Evolutionary conservation across 2,797 vertebrate genomes (phyloP).

Genomic region (Prionace glauca): DNA sequence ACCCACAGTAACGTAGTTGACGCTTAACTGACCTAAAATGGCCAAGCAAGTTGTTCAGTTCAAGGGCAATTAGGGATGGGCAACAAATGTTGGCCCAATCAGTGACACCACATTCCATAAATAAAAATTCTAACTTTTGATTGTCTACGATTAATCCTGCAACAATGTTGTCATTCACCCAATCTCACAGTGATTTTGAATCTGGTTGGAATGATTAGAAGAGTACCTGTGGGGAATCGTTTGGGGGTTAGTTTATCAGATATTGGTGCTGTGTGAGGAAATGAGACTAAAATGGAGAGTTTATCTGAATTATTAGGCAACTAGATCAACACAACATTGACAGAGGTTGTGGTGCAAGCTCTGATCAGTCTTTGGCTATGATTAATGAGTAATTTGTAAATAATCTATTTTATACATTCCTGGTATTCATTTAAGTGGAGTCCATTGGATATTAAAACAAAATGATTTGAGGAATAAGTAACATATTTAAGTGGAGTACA

Average conservation of each 20-base stretch:
- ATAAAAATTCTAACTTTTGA: not conserved
- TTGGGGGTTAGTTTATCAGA: not conserved
- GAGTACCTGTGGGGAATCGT: too few species aligned
- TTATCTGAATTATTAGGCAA: not conserved
- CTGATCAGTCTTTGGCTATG: not conserved
- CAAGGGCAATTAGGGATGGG: too few species aligned
- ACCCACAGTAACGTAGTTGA: too few species aligned
- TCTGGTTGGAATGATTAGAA: not conserved
- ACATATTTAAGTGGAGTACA: not conserved
- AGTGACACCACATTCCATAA: too few species aligned
- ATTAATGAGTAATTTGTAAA: not conserved
- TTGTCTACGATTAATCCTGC: too few species aligned
- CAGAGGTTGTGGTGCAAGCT: not conserved
- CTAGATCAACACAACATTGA: not conserved
- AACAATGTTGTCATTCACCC: not conserved
- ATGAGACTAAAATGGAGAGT: not conserved
- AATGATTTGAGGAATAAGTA: not conserved
- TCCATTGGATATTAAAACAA: constrained; percentile 13
- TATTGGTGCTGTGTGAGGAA: too few species aligned
- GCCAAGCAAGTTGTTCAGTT: too few species aligned
- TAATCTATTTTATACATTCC: not conserved
- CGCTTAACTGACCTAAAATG: too few species aligned
- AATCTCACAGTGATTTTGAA: not conserved
- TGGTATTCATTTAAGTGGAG: not conserved
- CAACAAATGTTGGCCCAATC: too few species aligned